Evolutionary conservation across 2,888 invertebrate species (phyloP).

Genomic region (Ferrisia virgata): DNA sequence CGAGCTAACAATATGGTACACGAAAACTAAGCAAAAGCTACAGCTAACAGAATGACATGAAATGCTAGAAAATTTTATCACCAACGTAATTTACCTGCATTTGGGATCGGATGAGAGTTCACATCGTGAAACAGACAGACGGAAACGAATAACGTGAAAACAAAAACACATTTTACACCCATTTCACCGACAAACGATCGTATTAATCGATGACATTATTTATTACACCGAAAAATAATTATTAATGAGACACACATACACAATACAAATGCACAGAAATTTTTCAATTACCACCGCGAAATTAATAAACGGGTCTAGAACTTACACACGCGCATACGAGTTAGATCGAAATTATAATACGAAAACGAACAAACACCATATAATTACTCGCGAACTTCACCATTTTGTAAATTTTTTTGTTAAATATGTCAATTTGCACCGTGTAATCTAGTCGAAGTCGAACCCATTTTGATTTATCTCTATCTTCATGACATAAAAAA

Average conservation of each 20-base stretch:
- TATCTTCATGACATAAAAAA: too few species aligned
- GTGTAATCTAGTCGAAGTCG: too few species aligned
- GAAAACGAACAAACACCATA: neutral
- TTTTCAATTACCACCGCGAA: neutral
- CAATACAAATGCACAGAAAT: neutral
- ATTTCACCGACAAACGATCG: constrained; percentile 38
- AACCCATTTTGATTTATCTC: too few species aligned
- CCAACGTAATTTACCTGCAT: neutral
- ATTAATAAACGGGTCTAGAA: neutral
- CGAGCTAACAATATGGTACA: neutral
- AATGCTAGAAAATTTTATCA: neutral
- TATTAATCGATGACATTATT: constrained; percentile 41
- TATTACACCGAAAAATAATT: neutral
- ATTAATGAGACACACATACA: constrained; percentile 19
- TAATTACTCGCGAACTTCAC: neutral
- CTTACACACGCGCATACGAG: neutral
- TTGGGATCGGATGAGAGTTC: neutral
- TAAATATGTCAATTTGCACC: too few species aligned
- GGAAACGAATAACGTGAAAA: constrained; percentile 35
- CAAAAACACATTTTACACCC: constrained; percentile 32
- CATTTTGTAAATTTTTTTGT: neutral
- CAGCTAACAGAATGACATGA: neutral
- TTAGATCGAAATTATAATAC: neutral
- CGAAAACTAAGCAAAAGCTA: neutral
- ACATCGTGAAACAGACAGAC: neutral